Base-by-base conservation (phyloP, 2,888 invertebrate genomes). In the Drosophila neotestacea region DNA sequence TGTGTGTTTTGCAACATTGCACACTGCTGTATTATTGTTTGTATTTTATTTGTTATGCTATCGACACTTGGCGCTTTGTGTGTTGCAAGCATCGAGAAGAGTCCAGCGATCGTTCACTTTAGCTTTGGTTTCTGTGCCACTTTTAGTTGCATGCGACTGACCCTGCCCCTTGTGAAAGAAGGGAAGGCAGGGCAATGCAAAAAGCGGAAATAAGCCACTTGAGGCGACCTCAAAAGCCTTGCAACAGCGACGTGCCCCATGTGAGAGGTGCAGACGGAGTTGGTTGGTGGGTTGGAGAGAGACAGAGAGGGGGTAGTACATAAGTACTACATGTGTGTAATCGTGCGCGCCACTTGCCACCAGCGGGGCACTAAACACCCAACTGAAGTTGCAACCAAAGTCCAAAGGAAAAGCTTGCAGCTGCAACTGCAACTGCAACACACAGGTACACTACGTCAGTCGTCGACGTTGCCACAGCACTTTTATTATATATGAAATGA, bases 171-270 rank as follows among this genome's bases (percentile, higher is more conserved):
- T 34, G 42, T 32, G 9, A 28, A 22, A 4, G 34, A 5, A 10
- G n/a, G 10, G 44, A 27, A 28, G 30, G 54, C 48, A 34, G 42
- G 7, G 58, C 60, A 65, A 78, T 73, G 79, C 73, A 77, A 77
- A 85, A 73, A 80, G 85, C 85, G 85, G 85, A 86, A 86, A 85
- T 83, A 85, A 85, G 85, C 86, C 85, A 86, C 85, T 85, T 79
- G 79, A 71, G 70, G 76, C 83, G 73, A 86, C 85, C 85, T 85
- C 81, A 85, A 85, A 85, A 59, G 64, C 16, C 46, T 30, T 47
- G 47, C 52, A 34, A 50, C 36, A 50, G 10, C 34, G 11, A 32
- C 28, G 28, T 58, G 47, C 47, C 16, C 13, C 47, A 47, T 58
- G 38, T 58, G 46, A 46, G 44, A 34, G 32, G 32, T 32, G 42